Base-by-base conservation (phyloP, 2,797 vertebrate species). In the Ara ararauna region DNA sequence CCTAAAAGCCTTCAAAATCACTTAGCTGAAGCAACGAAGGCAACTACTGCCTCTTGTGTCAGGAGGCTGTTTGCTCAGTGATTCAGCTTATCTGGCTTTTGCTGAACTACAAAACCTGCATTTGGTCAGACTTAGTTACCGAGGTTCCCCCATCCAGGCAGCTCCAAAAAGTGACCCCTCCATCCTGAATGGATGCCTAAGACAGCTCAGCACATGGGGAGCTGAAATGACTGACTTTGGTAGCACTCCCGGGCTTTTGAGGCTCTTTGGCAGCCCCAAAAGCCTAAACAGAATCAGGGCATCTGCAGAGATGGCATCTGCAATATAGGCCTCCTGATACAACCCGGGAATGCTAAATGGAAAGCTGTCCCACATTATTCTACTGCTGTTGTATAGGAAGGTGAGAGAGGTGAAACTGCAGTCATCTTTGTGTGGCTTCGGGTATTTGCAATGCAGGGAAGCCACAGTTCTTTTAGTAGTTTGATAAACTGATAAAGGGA, bases 371-470 rank as follows among this genome's bases (percentile, higher is more conserved):
- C 8, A 26, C 4, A 56, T 74, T 67, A 40, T 48, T 77, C 5
- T 34, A 23, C 26, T 86, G 56, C 53, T 58, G 38, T 54, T 51
- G 5, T 34, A 21, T 27, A n/a, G 34, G n/a, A 93, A 61, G 58
- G 20, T 2, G 1, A 44, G 36, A 67, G 30, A 71, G 19, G 36
- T 51, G n/a, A 85, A 76, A 80, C 32, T 48, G 53, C 62, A 58
- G 26, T 21, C 24, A 2, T 30, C 44, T 67, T 16, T 0, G 0
- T 10, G 20, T 71, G 65, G n/a, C 24, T 74, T 88, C 60, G 53
- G 64, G 19, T 64, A 13, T 83, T 77, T 42, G 20, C 51, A 34
- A 51, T 0, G 3, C 30, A 48, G 44, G 54, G 17, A 82, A 85
- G 42, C 34, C 30, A 15, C 1, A 1, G n/a, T 32, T 80, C 29